Base-by-base conservation (phyloP, 2,888 invertebrate genomes). In the Cryptus armator region DNA sequence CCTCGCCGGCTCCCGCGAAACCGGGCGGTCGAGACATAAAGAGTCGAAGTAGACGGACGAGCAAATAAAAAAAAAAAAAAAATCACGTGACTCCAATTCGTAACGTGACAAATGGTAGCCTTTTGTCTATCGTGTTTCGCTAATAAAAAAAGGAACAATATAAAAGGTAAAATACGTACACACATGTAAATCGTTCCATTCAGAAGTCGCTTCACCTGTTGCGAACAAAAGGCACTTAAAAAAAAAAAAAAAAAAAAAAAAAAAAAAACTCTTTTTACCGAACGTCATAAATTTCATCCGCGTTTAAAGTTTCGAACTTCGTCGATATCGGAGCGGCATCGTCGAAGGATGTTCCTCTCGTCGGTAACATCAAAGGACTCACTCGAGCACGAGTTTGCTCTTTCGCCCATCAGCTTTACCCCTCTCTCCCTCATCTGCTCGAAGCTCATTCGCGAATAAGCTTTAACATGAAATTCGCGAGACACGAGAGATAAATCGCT, bases 141-240 rank as follows among this genome's bases (percentile, higher is more conserved):
- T 46, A 64, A 62, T 48, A 24, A 71, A 74, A 82, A 81, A n/a
- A 46, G n/a, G 14, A 43, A 46, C 16, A 46, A 3, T 19, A 12
- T 44, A 68, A 80, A 82, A 80, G 66, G 59, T 46, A 71, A 12
- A n/a, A 14, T 14, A 29, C 37, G 9, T 37, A 12, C 32, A 14
- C 32, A 7, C 32, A 62, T 32, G 32, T 74, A 48, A 29, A 32
- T 70, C 74, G 53, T 29, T 56, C 74, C 56, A 77, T 59, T 79
- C 79, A 51, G 74, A 24, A 80, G 80, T 59, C 84, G 77, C 80
- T 83, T 88, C 84, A 83, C 66, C 70, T 81, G 56, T 46, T n/a
- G 3, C 37, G 67, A 67, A 14, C 29, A 12, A 6, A 76, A 44
- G 62, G 44, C 51, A 37, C 59, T 68, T 68, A 4, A 32, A 14